Base-by-base conservation (phyloP, 2,888 invertebrate species). In the Aleiodes alternator region DNA sequence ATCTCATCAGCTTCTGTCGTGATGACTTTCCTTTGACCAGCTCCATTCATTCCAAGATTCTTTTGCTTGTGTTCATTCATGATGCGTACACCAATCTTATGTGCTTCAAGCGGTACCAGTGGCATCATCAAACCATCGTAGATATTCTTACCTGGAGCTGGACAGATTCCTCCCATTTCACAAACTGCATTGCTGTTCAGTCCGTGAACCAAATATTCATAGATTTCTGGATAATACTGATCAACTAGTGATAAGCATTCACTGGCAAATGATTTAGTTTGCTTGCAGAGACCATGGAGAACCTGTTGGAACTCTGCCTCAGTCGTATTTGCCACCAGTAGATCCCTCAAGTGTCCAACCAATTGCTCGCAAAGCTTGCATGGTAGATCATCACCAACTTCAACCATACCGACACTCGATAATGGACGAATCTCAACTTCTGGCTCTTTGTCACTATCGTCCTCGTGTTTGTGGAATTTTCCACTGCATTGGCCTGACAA, bases 291-390 rank as follows among this genome's bases (percentile, higher is more conserved):
- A 76, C 96, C 95, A 85, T 93, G 91, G 12, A 96, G 87, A 0
- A 97, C 94, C 84, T 92, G 91, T 88, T 95, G 92, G 90, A 97
- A 97, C 90, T 97, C 96, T 0, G 90, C 83, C 88, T 95, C 95
- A 0, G 97, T 96, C 0, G 97, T 96, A 87, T 97, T 96, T 16
- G 97, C 94, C 38, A 96, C 92, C 31, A 97, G 89, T 6, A 96
- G 91, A 86, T 97, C 95, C 78, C 94, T 93, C 80, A 97, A 90
- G 89, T 97, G 96, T 29, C 91, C 90, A 0, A 97, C 94, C 69
- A 97, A 90, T 87, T 96, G 95, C 83, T 96, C 94, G 89, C 97
- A 97, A 73, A 97, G 92, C 83, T 96, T 95, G 87, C 97, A 97
- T 0, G 96, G 94, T 70, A 96, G 91, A 85, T 94, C 93, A 82